Conservation (phyloP, 2,888 invertebrate species). For the Gymnocheta viridis region DNA sequence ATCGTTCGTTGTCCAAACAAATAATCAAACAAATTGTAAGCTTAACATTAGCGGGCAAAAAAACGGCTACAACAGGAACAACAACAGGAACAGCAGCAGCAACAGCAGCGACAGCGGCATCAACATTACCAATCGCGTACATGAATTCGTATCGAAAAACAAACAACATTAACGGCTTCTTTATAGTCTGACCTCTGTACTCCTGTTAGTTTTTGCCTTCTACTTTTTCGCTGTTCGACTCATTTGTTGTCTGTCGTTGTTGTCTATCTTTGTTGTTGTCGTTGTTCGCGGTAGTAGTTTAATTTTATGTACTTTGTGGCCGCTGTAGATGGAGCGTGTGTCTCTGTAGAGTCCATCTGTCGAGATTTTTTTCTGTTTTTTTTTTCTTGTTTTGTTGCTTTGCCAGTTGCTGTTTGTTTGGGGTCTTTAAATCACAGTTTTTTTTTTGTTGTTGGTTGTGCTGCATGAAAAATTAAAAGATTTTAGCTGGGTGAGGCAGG, state of each 20-base stretch:
- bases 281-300: constrained; percentile 28
- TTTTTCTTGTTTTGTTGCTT: background rate
- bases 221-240: constrained; percentile 2
- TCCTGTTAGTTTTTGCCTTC: constrained; percentile 54
- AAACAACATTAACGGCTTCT: constrained; percentile 69
- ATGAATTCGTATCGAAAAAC: constrained; percentile 62
- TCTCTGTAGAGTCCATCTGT: constrained; percentile 50
- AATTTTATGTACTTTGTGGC: constrained; percentile 49
- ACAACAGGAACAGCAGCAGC: constrained; percentile 43
- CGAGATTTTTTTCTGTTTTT: constrained; percentile 32
- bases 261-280: constrained; percentile 33
- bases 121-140: constrained; percentile 64
- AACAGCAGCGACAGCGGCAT: constrained; percentile 37
- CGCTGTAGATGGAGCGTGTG: constrained; percentile 15
- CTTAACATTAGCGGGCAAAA: constrained; percentile 4
- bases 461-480: background rate
- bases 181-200: constrained; percentile 70
- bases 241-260: constrained; percentile 10
- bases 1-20: constrained; percentile 75
- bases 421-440: constrained; percentile 68
- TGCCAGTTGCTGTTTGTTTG: constrained; percentile 13
- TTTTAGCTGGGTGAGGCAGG: background rate
- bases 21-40: constrained; percentile 73
- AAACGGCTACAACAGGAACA: constrained; percentile 45
- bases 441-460: constrained; percentile 15